These are phyloP conservation scores for Bedellia somnulentella DNA, from an alignment of 2,888 invertebrate species.

Conservation along the genomic window DNA sequence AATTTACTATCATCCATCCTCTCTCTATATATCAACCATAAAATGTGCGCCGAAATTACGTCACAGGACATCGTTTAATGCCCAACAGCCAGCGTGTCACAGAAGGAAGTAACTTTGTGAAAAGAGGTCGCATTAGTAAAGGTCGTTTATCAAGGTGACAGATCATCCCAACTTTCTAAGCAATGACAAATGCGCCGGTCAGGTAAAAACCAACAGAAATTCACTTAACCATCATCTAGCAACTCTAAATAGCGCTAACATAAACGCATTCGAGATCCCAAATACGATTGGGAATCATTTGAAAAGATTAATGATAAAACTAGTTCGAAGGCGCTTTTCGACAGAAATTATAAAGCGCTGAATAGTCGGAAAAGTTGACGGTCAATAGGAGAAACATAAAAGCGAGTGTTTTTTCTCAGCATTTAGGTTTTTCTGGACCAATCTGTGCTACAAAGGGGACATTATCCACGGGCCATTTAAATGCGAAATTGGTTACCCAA, in stretches of 20 bases:
- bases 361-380: conserved; percentile 5
- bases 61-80: too few relatives aligned
- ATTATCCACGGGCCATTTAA: conserved; percentile 23
- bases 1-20: too few relatives aligned
- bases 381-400: neutral
- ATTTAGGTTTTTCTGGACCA: conserved; percentile 12
- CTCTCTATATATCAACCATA: too few relatives aligned
- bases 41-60: too few relatives aligned
- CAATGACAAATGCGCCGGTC: conserved; percentile 47
- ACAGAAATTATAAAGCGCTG: too few relatives aligned
- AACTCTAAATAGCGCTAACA: too few relatives aligned
- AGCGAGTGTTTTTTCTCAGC: neutral
- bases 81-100: too few relatives aligned
- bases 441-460: conserved; percentile 28
- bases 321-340: too few relatives aligned
- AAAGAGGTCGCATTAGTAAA: conserved; percentile 30
- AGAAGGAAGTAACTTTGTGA: conserved; percentile 14
- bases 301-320: too few relatives aligned
- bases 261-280: too few relatives aligned
- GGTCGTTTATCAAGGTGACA: conserved; percentile 47
- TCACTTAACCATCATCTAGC: conserved; percentile 31
- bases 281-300: too few relatives aligned
- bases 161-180: conserved; percentile 30
- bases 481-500: too few relatives aligned
- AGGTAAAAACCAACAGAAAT: conserved; percentile 41